phyloP scores from a whole-genome alignment of 2,888 invertebrate genomes.

The Diarsia brunnea region DNA sequence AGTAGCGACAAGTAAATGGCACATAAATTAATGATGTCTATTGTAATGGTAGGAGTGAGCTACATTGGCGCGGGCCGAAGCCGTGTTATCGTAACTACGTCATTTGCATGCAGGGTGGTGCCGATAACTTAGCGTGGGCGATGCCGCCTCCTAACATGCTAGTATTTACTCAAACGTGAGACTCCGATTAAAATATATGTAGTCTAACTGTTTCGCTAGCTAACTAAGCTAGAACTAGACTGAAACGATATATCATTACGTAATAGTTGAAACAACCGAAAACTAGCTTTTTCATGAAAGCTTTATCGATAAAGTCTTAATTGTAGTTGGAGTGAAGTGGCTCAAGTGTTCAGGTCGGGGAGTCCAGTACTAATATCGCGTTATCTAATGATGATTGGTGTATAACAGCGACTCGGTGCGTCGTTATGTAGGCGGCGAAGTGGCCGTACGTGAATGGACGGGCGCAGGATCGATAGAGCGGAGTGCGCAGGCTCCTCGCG shows the following conservation, averaged over 20 bases:
- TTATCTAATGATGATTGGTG: constrained; percentile 88
- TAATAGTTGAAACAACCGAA: constrained; percentile 35
- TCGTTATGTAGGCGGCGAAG: constrained; percentile 86
- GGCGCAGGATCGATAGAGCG: constrained; percentile 85
- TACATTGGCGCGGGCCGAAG: constrained; percentile 61
- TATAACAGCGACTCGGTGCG: constrained; percentile 81
- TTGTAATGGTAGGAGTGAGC: constrained; percentile 44
- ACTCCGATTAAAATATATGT: constrained; percentile 49
- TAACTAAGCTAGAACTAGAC: constrained; percentile 15
- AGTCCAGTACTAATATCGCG: constrained; percentile 82
- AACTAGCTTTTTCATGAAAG: constrained; percentile 48
- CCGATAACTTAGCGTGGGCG: constrained; percentile 85
- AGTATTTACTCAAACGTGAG: constrained; percentile 59
- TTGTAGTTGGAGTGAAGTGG: constrained; percentile 79
- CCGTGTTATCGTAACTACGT: constrained; percentile 74
- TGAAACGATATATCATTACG: constrained; percentile 40
- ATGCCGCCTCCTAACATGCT: constrained; percentile 66
- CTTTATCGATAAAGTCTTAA: constrained; percentile 70
- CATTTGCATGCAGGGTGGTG: constrained; percentile 86
- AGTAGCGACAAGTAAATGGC: constrained; percentile 21
- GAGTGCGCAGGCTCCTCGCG: constrained; percentile 84
- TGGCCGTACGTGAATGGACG: constrained; percentile 86
- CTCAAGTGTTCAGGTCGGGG: constrained; percentile 79
- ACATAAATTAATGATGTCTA: constrained; percentile 42
- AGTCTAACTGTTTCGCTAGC: constrained; percentile 32